Base-by-base conservation (phyloP, 2,797 vertebrate species). In the Peromyscus aztecus region DNA sequence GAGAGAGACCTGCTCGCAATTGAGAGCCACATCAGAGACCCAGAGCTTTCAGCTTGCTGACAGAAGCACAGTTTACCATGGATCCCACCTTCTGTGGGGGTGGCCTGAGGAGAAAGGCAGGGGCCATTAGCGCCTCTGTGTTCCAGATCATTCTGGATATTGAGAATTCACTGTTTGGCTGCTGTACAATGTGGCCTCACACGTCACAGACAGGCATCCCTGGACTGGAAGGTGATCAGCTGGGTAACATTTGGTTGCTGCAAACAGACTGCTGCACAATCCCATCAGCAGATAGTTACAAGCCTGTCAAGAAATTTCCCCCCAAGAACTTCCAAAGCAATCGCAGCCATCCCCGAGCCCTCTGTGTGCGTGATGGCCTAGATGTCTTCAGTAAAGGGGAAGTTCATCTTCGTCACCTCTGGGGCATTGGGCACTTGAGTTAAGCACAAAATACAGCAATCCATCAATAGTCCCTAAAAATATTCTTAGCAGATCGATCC, bases 1-100 rank as follows among this genome's bases (percentile, higher is more conserved):
- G 98, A 99, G 99, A 98, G 98, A 98, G 99, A 99, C 98, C 98
- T 99, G 99, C 98, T 98, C 97, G 98, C 98, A 92, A 98, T 59
- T 49, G 98, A 98, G 98, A 97, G 97, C 94, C 40, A 67, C 29
- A 97, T 96, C 75, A 1, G 98, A 97, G 96, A 95, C 98, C 97
- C 94, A 11, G 52, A 13, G 98, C 97, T 87, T 76, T 23, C 97
- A 91, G 98, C 96, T 81, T 92, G 95, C 98, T 95, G 97, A 97
- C 97, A 93, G 97, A 94, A 90, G 96, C 97, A 16, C 23, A 5
- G 96, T 96, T 97, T 61, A 77, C 67, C 86, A 4, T 0, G 46
- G 98, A 91, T 88, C 97, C 97, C 94, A 40, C 97, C 98, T 97
- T 98, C 96, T 34, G 85, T 0, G 31, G 96, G 96, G 94, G 93